phyloP scores from a whole-genome alignment of 2,113 vertebrate genomes.

The Lethenteron reissneri region DNA sequence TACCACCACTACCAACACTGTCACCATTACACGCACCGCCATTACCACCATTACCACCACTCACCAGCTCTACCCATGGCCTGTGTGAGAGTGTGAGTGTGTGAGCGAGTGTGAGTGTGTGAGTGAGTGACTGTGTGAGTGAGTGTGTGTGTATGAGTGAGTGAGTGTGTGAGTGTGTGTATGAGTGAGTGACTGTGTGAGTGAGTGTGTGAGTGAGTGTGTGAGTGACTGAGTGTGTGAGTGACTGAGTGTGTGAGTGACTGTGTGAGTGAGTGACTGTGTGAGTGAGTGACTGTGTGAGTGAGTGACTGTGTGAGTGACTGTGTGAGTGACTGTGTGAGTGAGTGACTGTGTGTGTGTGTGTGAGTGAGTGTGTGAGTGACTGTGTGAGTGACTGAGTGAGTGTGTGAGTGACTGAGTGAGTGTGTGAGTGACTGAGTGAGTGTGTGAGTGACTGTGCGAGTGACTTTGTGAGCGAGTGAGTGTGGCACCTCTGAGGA shows the following conservation, averaged over 20 bases:
- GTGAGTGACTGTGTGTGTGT: not conserved
- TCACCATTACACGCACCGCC: too few species aligned
- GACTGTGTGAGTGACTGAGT: not conserved
- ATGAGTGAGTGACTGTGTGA: not conserved
- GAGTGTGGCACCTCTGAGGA: not conserved
- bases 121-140: not conserved
- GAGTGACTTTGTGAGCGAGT: not conserved
- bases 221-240: not conserved
- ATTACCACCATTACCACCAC: too few species aligned
- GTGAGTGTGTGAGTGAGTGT: not conserved
- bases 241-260: not conserved
- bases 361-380: too few species aligned
- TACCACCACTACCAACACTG: too few species aligned
- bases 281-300: not conserved
- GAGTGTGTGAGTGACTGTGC: not conserved
- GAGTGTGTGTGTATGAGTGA: not conserved
- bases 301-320: not conserved
- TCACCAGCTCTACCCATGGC: too few species aligned
- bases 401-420: not conserved
- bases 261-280: not conserved
- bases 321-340: not conserved
- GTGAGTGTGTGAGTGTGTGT: not conserved
- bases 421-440: not conserved
- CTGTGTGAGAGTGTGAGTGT: too few species aligned
- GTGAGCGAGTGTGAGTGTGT: too few species aligned